Evolutionary conservation across 2,797 vertebrate species (phyloP).

Genomic region (Myotis vivesi): DNA sequence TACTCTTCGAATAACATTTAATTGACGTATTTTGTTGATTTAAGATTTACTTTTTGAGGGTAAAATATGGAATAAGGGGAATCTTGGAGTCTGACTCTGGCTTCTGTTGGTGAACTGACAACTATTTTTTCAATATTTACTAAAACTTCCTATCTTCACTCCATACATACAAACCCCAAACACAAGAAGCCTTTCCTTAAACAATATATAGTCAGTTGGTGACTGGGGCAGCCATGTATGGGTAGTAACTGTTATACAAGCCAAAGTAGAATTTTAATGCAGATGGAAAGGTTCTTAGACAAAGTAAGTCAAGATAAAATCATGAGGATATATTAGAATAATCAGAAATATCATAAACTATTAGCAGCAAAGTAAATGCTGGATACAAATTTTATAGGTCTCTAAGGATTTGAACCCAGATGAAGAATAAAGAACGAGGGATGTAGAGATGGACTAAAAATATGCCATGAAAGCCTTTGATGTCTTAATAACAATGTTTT

Average conservation of each 20-base stretch:
- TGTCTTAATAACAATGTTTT: neutral
- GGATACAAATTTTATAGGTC: neutral
- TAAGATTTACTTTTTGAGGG: neutral
- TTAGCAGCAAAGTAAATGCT: neutral
- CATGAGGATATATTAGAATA: neutral
- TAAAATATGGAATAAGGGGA: neutral
- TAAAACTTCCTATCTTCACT: neutral
- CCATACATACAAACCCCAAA: neutral
- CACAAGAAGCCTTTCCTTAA: neutral
- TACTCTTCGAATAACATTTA: neutral
- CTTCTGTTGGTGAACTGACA: slow-evolving; percentile 2
- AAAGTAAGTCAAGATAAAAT: neutral
- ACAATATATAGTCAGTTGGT: neutral
- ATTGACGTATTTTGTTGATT: neutral
- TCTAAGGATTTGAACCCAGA: neutral
- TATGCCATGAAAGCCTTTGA: neutral
- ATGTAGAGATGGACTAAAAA: neutral
- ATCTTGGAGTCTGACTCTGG: neutral
- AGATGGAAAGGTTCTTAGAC: neutral
- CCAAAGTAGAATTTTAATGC: neutral
- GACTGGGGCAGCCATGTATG: neutral
- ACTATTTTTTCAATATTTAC: neutral
- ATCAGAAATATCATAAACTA: neutral
- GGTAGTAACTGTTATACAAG: neutral
- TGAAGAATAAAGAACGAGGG: neutral